These are phyloP conservation scores for Mycogona germanica DNA, from an alignment of 2,888 invertebrate genomes.

Conservation along the genomic window DNA sequence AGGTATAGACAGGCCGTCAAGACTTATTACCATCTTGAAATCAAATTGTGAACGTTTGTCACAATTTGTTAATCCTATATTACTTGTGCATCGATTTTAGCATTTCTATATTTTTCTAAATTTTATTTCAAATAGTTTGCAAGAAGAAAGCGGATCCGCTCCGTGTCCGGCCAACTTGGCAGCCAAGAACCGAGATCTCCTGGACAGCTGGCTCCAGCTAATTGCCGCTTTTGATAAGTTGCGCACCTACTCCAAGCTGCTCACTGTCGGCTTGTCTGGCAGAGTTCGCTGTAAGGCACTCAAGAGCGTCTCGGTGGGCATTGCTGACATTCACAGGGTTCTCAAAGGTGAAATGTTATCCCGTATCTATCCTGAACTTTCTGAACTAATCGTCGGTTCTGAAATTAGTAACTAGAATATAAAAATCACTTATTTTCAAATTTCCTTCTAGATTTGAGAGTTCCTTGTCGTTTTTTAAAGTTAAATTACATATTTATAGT, in stretches of 20 bases:
- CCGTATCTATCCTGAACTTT: no score
- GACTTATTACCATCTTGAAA: neutral
- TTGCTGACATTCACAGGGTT: slow-evolving; percentile 29
- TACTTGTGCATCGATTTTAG: neutral
- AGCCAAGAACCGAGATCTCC: slow-evolving; percentile 31
- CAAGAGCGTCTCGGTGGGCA: slow-evolving; percentile 26
- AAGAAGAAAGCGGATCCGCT: slow-evolving; percentile 32
- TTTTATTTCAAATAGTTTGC: slow-evolving; percentile 27
- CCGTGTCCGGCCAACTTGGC: slow-evolving; percentile 31
- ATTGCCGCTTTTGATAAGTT: slow-evolving; percentile 29
- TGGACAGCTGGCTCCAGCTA: slow-evolving; percentile 28
- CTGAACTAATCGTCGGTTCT: no score
- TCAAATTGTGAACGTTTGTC: neutral
- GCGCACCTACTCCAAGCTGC: neutral
- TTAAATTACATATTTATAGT: no score
- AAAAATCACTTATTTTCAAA: no score
- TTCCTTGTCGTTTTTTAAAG: no score
- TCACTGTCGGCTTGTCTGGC: neutral
- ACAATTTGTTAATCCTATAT: neutral
- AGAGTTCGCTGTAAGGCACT: slow-evolving; percentile 29
- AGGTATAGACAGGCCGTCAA: no score
- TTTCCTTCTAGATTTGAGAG: no score
- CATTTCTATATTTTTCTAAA: neutral
- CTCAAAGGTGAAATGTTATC: no score
- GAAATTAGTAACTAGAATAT: no score